Percentiles rank a stretch among this genome's conserved stretches.
Evolutionary conservation across 2,888 invertebrate genomes (phyloP).

Genomic region (Octonoba sinensis): DNA sequence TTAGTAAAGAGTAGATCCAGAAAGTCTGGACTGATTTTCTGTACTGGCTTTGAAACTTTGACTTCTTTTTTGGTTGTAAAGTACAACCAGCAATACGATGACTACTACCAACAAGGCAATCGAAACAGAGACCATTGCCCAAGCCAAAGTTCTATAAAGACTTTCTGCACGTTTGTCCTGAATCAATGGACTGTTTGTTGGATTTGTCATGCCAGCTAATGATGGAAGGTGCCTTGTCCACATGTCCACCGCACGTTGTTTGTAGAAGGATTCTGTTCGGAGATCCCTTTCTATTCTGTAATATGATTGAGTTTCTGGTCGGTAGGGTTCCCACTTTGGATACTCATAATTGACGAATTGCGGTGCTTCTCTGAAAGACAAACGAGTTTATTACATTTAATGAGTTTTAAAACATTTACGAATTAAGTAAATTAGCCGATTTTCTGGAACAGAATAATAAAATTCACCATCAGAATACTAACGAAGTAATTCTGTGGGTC

Average conservation of each 20-base stretch:
- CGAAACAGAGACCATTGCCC: constrained; percentile 66
- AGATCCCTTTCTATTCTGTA: constrained; percentile 65
- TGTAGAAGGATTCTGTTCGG: constrained; percentile 45
- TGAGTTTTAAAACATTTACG: too few species aligned
- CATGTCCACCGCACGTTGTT: constrained; percentile 63
- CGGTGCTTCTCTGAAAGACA: constrained; percentile 59
- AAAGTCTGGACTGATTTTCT: constrained; percentile 58
- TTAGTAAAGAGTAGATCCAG: constrained; percentile 60
- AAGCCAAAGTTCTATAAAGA: constrained; percentile 66
- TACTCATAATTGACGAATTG: constrained; percentile 65
- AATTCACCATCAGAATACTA: too few species aligned
- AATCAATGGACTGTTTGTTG: constrained; percentile 46
- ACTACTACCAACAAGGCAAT: constrained; percentile 65
- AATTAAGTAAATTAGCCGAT: too few species aligned
- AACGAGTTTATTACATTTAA: not conserved
- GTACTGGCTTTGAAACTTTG: constrained; percentile 66
- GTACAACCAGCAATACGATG: constrained; percentile 63
- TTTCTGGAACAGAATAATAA: too few species aligned
- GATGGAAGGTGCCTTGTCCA: constrained; percentile 65
- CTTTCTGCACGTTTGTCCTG: constrained; percentile 54
- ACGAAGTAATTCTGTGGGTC: too few species aligned
- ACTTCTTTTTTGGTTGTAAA: constrained; percentile 66
- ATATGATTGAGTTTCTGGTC: constrained; percentile 54
- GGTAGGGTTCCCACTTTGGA: constrained; percentile 65
- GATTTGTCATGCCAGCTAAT: constrained; percentile 43